Conservation (phyloP, 2,797 vertebrate genomes). For the Anabacerthia variegaticeps region DNA sequence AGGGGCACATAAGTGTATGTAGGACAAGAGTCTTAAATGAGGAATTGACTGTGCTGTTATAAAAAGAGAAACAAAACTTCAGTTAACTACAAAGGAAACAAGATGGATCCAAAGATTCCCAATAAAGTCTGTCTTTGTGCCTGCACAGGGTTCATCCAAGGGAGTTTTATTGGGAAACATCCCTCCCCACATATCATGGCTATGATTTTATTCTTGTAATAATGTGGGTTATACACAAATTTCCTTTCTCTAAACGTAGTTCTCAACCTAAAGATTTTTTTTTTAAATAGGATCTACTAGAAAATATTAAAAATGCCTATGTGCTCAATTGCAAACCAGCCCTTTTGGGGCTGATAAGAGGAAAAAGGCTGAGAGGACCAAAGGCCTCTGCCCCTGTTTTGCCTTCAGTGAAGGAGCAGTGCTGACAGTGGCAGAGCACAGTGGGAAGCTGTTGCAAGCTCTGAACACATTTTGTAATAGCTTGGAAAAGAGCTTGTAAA, state of each 20-base stretch:
- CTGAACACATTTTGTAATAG: not conserved
- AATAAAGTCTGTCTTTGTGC: not conserved
- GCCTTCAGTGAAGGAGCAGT: not conserved
- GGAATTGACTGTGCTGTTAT: not conserved
- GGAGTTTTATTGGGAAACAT: not conserved
- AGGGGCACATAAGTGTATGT: not conserved
- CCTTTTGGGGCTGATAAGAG: not conserved
- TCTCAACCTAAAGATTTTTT: not conserved
- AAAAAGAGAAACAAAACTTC: not conserved
- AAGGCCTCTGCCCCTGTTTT: not conserved
- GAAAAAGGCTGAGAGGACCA: not conserved
- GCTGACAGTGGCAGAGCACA: not conserved
- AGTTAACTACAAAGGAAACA: not conserved
- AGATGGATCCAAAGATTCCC: not conserved
- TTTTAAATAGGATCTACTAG: not conserved
- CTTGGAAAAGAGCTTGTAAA: not conserved
- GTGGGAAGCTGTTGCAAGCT: not conserved
- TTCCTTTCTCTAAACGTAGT: not conserved
- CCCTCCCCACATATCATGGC: not conserved
- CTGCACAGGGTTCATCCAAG: not conserved
- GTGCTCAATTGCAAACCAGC: not conserved
- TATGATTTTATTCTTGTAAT: not conserved
- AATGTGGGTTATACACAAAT: not conserved
- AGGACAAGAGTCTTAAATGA: not conserved
- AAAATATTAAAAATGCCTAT: not conserved